A percentile compares a stretch with the other conserved stretches of the same genome.
These are phyloP conservation scores for Clarias batrachus DNA, from an alignment of 2,113 vertebrate species.

Conservation along the genomic window DNA sequence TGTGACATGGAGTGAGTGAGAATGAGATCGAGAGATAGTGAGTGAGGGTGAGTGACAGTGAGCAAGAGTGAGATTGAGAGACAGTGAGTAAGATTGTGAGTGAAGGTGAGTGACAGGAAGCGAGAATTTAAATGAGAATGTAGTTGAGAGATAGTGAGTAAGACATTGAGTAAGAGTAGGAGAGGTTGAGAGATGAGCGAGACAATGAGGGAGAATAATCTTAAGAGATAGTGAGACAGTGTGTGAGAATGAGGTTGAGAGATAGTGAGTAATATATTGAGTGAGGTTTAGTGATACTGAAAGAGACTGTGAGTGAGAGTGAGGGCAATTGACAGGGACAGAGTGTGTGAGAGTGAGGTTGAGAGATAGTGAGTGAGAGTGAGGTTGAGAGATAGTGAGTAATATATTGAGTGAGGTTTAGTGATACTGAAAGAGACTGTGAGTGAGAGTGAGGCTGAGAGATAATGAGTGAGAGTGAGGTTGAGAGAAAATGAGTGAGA, in stretches of 20 bases:
- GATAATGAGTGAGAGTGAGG: not conserved
- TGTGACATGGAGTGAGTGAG: not conserved
- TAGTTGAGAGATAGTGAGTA: not conserved
- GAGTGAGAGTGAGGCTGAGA: not conserved
- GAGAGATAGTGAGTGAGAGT: not conserved
- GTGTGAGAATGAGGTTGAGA: not conserved
- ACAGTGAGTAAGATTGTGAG: not conserved
- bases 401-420: not conserved
- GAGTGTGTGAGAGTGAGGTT: too few relatives aligned
- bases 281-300: not conserved
- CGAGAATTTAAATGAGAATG: not conserved
- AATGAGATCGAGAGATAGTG: not conserved
- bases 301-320: not conserved
- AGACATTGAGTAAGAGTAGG: not conserved
- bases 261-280: not conserved
- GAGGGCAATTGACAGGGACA: too few relatives aligned
- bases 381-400: not conserved
- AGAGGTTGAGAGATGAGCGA: not conserved
- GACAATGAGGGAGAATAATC: not conserved
- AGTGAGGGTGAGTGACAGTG: too few relatives aligned
- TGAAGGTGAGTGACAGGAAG: not conserved
- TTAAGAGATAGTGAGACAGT: not conserved
- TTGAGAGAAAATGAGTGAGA: too few relatives aligned
- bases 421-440: not conserved
- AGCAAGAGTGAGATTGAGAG: too few relatives aligned